A percentile compares a stretch with the other conserved stretches of the same genome.
phyloP scores from a whole-genome alignment of 2,888 invertebrate species.

The Allophyes oxyacanthae region DNA sequence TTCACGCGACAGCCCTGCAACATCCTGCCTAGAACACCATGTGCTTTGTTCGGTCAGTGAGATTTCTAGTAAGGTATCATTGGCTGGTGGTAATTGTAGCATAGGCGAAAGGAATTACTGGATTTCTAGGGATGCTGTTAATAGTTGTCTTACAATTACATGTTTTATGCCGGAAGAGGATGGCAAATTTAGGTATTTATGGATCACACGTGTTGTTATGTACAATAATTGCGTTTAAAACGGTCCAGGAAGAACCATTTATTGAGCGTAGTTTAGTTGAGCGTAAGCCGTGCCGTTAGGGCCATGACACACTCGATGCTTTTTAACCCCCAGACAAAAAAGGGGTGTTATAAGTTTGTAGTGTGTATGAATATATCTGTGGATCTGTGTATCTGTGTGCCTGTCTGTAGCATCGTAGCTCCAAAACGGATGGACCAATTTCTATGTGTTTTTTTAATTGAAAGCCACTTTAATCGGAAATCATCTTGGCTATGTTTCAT shows the following conservation, averaged over 20 bases:
- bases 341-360: no score
- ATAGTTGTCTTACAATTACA: constrained; percentile 12
- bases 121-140: constrained; percentile 28
- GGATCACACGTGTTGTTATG: neutral
- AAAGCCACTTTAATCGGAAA: no score
- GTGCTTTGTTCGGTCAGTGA: constrained; percentile 48
- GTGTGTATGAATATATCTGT: no score
- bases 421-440: no score
- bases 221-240: neutral
- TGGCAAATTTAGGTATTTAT: neutral
- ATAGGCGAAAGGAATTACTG: constrained; percentile 21
- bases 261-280: no score
- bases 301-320: no score
- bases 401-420: no score
- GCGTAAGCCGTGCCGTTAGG: no score
- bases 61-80: constrained; percentile 49
- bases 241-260: neutral
- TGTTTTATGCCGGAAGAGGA: neutral
- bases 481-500: no score
- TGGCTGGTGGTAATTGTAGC: constrained; percentile 41
- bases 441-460: no score
- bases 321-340: no score
- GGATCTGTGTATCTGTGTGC: no score
- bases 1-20: constrained; percentile 26
- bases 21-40: constrained; percentile 32